Evolutionary conservation across 2,888 invertebrate genomes (phyloP).

Genomic region (Auanema sp.): DNA sequence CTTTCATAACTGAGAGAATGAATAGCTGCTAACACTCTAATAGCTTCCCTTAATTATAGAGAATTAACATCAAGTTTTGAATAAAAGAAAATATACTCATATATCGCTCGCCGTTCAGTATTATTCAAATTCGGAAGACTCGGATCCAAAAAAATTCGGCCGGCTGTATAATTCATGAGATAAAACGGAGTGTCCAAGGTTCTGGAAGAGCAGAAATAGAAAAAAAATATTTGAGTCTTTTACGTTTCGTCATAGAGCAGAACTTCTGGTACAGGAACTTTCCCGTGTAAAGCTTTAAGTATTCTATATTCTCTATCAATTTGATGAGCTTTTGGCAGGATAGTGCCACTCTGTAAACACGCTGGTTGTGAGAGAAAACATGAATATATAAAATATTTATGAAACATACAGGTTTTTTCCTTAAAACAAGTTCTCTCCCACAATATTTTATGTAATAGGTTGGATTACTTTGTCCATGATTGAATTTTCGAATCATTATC

Average conservation of each 20-base stretch:
- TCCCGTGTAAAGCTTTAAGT: slow-evolving; percentile 65
- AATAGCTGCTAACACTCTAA: slow-evolving; percentile 64
- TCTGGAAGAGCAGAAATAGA: slow-evolving; percentile 51
- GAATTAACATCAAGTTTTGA: not conserved
- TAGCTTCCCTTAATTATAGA: slow-evolving; percentile 28
- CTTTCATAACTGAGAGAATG: slow-evolving; percentile 64
- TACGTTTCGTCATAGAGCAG: slow-evolving; percentile 53
- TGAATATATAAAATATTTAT: not conserved
- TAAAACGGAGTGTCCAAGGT: slow-evolving; percentile 67
- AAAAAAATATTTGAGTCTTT: slow-evolving; percentile 51
- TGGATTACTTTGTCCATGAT: slow-evolving; percentile 68
- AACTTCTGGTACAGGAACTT: slow-evolving; percentile 66
- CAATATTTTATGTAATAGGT: slow-evolving; percentile 66
- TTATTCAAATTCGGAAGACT: slow-evolving; percentile 58
- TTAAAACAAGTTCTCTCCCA: slow-evolving; percentile 64
- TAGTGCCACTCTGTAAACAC: slow-evolving; percentile 65
- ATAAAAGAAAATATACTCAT: slow-evolving; percentile 50
- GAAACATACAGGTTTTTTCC: slow-evolving; percentile 67
- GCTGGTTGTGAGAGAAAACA: slow-evolving; percentile 8
- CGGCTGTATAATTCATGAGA: slow-evolving; percentile 66
- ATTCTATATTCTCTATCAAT: slow-evolving; percentile 67
- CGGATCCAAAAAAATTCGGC: slow-evolving; percentile 65
- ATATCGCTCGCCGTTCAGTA: slow-evolving; percentile 62
- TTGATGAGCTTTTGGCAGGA: slow-evolving; percentile 67
- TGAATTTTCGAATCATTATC: slow-evolving; percentile 42